A percentile compares a stretch with the other conserved stretches of the same genome.
Conservation (phyloP, 2,888 invertebrate species). For the Drosophila diplacantha region DNA sequence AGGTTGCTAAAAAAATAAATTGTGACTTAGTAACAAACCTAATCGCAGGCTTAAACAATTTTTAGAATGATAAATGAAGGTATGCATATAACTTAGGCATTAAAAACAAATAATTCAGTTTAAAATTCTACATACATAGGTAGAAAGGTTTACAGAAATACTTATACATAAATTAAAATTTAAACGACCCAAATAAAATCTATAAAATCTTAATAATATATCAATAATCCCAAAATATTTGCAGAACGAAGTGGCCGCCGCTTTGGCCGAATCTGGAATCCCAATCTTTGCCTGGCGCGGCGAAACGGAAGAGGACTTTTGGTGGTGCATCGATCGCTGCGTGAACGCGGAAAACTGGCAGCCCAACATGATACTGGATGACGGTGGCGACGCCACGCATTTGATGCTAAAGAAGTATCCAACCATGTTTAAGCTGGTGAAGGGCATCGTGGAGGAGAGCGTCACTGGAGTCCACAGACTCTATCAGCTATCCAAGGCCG, state of each 20-base stretch:
- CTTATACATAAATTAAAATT: too few relatives aligned
- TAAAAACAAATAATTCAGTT: neutral
- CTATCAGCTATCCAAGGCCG: slow-evolving; percentile 96
- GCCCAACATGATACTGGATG: slow-evolving; percentile 98
- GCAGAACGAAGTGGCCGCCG: slow-evolving; percentile 97
- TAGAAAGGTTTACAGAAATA: neutral
- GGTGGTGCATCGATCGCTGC: slow-evolving; percentile 99
- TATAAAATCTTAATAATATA: neutral
- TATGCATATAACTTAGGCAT: neutral
- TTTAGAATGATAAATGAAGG: neutral
- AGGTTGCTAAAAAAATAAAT: neutral
- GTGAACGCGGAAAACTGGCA: slow-evolving; percentile 95
- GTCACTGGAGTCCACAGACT: slow-evolving; percentile 98
- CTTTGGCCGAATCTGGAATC: slow-evolving; percentile 92
- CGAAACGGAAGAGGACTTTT: slow-evolving; percentile 98
- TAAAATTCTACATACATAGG: too few relatives aligned
- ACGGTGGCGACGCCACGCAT: slow-evolving; percentile 98
- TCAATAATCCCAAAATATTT: slow-evolving; percentile 17
- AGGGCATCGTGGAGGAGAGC: slow-evolving; percentile 98
- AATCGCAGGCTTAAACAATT: neutral
- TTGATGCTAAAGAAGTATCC: slow-evolving; percentile 97
- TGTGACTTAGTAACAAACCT: neutral
- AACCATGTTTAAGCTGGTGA: slow-evolving; percentile 93
- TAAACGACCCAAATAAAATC: too few relatives aligned
- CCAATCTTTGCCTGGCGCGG: slow-evolving; percentile 98